Evolutionary conservation across 2,113 vertebrate species (phyloP), one percentile per base, ranked within the genome.

Genomic region (Gymnorhina tibicen): DNA sequence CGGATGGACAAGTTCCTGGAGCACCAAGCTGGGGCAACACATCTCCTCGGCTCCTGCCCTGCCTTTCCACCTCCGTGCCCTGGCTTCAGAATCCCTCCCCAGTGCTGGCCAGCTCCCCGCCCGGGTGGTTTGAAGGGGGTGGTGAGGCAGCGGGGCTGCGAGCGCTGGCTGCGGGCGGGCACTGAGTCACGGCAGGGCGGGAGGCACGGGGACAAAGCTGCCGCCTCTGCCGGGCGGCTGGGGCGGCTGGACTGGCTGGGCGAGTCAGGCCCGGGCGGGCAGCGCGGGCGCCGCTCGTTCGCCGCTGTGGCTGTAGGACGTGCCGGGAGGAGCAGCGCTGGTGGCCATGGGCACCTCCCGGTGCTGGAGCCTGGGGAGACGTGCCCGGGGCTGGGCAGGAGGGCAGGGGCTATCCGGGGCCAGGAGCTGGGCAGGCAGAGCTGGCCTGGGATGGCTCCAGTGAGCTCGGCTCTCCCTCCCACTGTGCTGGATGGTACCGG

Each of bases 1-100:
- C 16, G 39, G 95, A 96, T 63, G 50, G 91, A 77, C 93, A 82
- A 95, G 95, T 96, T 97, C 94, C 89, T 91, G 84, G 66, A 95
- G 60, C 76, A 56, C 69, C 44, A 42, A 46, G 56, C 42, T 30
- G 55, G 66, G 67, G 63, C 30, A 41, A 42, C 1, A 0, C 50
- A 79, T 77, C 16, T 1, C 37, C 58, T 50, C 11, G 9, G 22
- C 53, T 77, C 39, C 26, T 72, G 62, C 39, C 28, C 49, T 55
- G 28, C 75, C 49, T 93, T 39, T 46, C 68, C 35, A 4, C 44
- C 67, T 73, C n/a, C 0, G 0, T 46, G 8, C 49, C 49, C 50
- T 0, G 1, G 32, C 66, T 79, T 58, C 11, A 2, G 50, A 53
- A 68, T 73, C 32, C 58, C 1, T 2, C 33, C 16, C 30, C 1